These are phyloP conservation scores for Chouioia cunea DNA, from an alignment of 2,888 invertebrate species.

Conservation along the genomic window DNA sequence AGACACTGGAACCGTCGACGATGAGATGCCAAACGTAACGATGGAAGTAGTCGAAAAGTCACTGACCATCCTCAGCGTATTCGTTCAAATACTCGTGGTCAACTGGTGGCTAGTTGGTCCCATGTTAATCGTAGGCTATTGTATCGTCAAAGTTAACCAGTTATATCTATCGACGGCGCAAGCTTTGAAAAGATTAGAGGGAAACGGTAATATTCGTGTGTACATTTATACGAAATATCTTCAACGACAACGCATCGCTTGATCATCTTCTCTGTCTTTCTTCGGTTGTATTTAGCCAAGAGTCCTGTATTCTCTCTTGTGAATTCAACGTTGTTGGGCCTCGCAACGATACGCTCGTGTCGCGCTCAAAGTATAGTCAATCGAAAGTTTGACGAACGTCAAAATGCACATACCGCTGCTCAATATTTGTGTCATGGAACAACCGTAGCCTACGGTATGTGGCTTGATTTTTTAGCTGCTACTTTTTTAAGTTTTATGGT, in stretches of 20 bases:
- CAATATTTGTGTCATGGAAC: no score
- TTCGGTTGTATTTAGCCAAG: no score
- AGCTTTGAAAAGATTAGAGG: conserved; percentile 77
- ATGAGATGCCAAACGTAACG: conserved; percentile 71
- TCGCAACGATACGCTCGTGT: conserved; percentile 88
- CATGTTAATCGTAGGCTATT: conserved; percentile 73
- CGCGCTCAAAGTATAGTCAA: conserved; percentile 79
- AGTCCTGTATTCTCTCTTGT: conserved; percentile 94
- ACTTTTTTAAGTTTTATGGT: no score
- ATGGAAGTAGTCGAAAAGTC: conserved; percentile 74
- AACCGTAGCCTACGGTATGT: conserved; percentile 66
- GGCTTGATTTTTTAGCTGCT: no score
- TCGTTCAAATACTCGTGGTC: conserved; percentile 79
- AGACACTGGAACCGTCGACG: conserved; percentile 76
- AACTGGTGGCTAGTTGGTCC: conserved; percentile 77
- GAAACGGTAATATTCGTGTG: conserved; percentile 62
- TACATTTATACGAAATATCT: conserved; percentile 40
- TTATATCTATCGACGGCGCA: conserved; percentile 80
- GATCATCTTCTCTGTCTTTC: conserved; percentile 7
- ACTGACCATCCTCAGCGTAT: conserved; percentile 79
- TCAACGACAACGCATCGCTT: neutral
- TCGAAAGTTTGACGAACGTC: conserved; percentile 81
- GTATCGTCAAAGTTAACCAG: conserved; percentile 76
- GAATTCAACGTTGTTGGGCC: conserved; percentile 85
- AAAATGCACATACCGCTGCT: conserved; percentile 77